Percentiles rank a stretch among this genome's conserved stretches.
These are phyloP conservation scores for Dinoponera quadriceps DNA, from an alignment of 1,140 invertebrate species.

Conservation along the genomic window DNA sequence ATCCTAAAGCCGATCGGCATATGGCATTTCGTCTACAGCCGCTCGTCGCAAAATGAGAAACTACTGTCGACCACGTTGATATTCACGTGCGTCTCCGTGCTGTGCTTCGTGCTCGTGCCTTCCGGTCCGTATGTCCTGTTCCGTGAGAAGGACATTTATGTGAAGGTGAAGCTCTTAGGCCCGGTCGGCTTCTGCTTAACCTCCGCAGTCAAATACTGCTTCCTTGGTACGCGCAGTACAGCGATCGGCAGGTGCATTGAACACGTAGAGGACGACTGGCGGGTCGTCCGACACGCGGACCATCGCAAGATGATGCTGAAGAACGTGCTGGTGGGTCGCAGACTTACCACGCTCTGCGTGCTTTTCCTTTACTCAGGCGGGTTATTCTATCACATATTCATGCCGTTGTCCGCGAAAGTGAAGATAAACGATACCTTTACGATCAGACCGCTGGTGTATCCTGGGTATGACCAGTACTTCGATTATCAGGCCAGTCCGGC, in stretches of 20 bases:
- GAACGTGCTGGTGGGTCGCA: slow-evolving; percentile 53
- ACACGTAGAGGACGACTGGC: slow-evolving; percentile 69
- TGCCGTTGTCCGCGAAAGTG: slow-evolving; percentile 49
- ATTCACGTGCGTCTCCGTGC: neutral
- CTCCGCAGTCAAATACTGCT: slow-evolving; percentile 68
- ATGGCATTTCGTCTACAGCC: slow-evolving; percentile 50
- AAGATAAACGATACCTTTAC: slow-evolving; percentile 48
- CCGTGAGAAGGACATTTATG: slow-evolving; percentile 54
- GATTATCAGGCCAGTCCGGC: slow-evolving; percentile 68
- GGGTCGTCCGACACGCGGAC: neutral
- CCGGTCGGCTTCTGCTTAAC: slow-evolving; percentile 66
- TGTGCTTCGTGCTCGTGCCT: slow-evolving; percentile 61
- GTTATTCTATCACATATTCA: slow-evolving; percentile 60
- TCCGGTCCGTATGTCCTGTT: slow-evolving; percentile 31
- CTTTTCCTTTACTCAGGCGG: slow-evolving; percentile 67
- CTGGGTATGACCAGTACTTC: slow-evolving; percentile 69
- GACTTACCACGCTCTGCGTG: slow-evolving; percentile 43
- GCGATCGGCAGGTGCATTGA: slow-evolving; percentile 60
- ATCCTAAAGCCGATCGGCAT: slow-evolving; percentile 71
- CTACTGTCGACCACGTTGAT: neutral
- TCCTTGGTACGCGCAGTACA: slow-evolving; percentile 4
- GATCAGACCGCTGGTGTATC: slow-evolving; percentile 63
- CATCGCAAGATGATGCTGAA: slow-evolving; percentile 63
- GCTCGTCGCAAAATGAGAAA: slow-evolving; percentile 7
- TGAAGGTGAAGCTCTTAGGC: slow-evolving; percentile 62